Percentiles rank a stretch among this genome's conserved stretches.
phyloP scores from a whole-genome alignment of 2,888 invertebrate genomes.

The Ariolimax columbianus region DNA sequence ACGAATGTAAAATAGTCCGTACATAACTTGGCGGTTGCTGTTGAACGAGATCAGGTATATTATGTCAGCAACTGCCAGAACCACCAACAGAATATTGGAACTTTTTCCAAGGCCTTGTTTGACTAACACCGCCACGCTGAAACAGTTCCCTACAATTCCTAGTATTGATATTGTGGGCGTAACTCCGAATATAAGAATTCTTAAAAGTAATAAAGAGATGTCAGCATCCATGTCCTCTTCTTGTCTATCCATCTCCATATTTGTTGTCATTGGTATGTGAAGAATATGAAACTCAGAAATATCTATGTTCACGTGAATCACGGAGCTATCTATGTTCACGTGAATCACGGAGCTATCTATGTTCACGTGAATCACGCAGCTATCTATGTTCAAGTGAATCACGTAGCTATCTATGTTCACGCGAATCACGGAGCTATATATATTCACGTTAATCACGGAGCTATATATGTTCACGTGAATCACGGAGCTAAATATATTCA shows the following conservation, averaged over 20 bases:
- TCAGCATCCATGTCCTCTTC: neutral
- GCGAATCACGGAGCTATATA: too few relatives aligned
- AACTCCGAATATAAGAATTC: conserved; percentile 16
- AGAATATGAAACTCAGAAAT: too few relatives aligned
- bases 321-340: too few relatives aligned
- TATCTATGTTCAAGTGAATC: too few relatives aligned
- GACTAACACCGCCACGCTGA: neutral
- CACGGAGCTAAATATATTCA: too few relatives aligned
- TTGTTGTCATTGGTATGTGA: too few relatives aligned
- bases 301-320: too few relatives aligned
- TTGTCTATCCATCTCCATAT: neutral
- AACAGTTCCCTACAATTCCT: conserved; percentile 27
- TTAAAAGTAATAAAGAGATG: neutral
- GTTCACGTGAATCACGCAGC: too few relatives aligned
- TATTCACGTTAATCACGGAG: too few relatives aligned
- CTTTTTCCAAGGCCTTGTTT: conserved; percentile 12
- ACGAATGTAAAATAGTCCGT: neutral
- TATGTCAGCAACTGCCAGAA: conserved; percentile 19
- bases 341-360: too few relatives aligned
- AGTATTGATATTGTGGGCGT: neutral
- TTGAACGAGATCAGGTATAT: neutral
- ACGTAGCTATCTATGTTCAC: too few relatives aligned
- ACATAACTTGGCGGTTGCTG: conserved; percentile 9
- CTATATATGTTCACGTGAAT: too few relatives aligned
- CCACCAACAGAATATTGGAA: conserved; percentile 19